phyloP scores from a whole-genome alignment of 2,113 vertebrate genomes.

The Pardalotus punctatus region DNA sequence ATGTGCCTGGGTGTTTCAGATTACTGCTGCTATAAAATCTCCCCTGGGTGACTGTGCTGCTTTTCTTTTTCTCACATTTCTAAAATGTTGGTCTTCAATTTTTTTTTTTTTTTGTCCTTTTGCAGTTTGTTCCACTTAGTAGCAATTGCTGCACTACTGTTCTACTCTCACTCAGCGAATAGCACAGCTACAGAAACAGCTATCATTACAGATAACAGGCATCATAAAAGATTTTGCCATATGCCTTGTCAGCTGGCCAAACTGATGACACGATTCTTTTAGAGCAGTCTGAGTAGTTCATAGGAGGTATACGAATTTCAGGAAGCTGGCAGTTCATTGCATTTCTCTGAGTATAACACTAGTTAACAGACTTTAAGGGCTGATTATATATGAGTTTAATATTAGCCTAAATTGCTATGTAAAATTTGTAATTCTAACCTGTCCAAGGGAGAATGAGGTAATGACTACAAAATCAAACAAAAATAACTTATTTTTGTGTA shows the following conservation, averaged over 20 bases:
- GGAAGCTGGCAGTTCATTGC: not conserved
- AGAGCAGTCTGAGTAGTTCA: not conserved
- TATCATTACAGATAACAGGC: slow-evolving; percentile 31
- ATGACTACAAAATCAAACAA: not conserved
- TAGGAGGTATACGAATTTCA: not conserved
- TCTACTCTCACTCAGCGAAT: not conserved
- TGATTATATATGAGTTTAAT: not conserved
- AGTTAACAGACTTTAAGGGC: not conserved
- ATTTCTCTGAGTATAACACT: not conserved
- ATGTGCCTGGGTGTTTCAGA: slow-evolving; percentile 16
- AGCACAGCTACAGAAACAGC: not conserved
- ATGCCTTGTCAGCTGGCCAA: slow-evolving; percentile 34
- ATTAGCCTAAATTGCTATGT: not conserved
- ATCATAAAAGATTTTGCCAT: slow-evolving; percentile 23
- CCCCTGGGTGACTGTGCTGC: not conserved
- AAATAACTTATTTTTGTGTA: not conserved
- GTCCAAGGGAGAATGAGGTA: not conserved
- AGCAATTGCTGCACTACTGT: not conserved
- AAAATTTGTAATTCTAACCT: not conserved
- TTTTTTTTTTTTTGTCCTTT: not conserved
- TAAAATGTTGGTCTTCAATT: not conserved
- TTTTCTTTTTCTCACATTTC: slow-evolving; percentile 15
- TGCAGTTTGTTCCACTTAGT: slow-evolving; percentile 2
- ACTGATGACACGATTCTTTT: not conserved
- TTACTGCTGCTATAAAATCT: slow-evolving; percentile 43